Evolutionary conservation across 1,140 invertebrate genomes (phyloP).

Genomic region (Cotesia glomerata): DNA sequence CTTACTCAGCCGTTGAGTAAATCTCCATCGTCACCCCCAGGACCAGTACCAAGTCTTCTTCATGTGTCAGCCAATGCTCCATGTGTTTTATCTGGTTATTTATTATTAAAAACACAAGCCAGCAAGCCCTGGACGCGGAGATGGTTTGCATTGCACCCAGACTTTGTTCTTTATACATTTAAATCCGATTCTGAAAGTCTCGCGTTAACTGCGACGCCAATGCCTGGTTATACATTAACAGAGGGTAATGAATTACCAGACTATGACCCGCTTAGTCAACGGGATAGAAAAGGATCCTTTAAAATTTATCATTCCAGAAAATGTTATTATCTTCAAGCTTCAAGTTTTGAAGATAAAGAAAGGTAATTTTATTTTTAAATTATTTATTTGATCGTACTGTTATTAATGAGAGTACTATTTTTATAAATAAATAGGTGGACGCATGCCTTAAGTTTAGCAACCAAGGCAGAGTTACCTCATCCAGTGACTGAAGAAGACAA

Average conservation of each 20-base stretch:
- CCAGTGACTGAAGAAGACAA: slow-evolving; percentile 32
- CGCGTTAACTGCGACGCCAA: slow-evolving; percentile 70
- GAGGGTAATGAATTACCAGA: slow-evolving; percentile 53
- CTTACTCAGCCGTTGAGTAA: slow-evolving; percentile 55
- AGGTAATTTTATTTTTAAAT: slow-evolving; percentile 51
- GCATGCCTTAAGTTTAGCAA: slow-evolving; percentile 59
- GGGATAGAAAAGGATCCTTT: slow-evolving; percentile 64
- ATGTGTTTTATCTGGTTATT: slow-evolving; percentile 67
- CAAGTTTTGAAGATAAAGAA: slow-evolving; percentile 57
- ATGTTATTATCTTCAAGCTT: slow-evolving; percentile 66
- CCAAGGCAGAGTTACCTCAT: slow-evolving; percentile 63
- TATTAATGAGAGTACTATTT: neutral
- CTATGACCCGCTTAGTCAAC: slow-evolving; percentile 53
- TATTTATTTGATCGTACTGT: neutral
- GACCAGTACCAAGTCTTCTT: slow-evolving; percentile 55
- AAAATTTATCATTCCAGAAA: slow-evolving; percentile 68
- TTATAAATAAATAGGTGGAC: slow-evolving; percentile 55
- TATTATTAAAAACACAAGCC: slow-evolving; percentile 67
- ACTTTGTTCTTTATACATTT: slow-evolving; percentile 73
- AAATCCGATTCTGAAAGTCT: slow-evolving; percentile 65
- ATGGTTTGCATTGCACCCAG: slow-evolving; percentile 69
- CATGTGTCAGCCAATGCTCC: slow-evolving; percentile 67
- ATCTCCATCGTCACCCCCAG: slow-evolving; percentile 52
- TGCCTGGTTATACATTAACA: slow-evolving; percentile 67
- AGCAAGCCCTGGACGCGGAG: slow-evolving; percentile 66